phyloP scores from a whole-genome alignment of 2,888 invertebrate genomes.

The Metopia argyrocephala region DNA sequence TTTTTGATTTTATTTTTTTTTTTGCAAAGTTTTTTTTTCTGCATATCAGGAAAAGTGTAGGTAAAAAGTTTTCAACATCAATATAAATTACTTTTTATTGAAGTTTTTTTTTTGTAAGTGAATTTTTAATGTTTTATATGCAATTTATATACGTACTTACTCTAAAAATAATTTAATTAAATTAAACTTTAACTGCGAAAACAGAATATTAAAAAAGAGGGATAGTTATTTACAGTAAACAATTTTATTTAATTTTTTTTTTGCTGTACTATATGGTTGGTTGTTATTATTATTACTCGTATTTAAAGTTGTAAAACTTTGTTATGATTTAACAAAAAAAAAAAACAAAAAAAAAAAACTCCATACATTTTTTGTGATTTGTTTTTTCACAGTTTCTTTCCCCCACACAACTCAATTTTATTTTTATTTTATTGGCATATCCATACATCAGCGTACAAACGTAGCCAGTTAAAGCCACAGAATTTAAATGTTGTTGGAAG shows the following conservation, averaged over 20 bases:
- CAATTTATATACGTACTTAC: slow-evolving; percentile 19
- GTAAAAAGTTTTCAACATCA: slow-evolving; percentile 54
- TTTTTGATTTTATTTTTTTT: neutral
- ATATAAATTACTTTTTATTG: slow-evolving; percentile 57
- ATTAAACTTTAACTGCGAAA: slow-evolving; percentile 19
- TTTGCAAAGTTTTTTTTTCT: slow-evolving; percentile 13
- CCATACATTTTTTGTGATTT: too few relatives aligned
- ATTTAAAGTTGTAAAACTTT: slow-evolving; percentile 40
- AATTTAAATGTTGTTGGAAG: slow-evolving; percentile 31
- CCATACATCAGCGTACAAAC: slow-evolving; percentile 33
- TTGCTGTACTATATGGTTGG: neutral
- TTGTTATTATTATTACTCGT: slow-evolving; percentile 30
- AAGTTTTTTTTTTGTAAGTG: neutral
- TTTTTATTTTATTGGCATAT: slow-evolving; percentile 39
- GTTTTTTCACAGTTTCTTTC: slow-evolving; percentile 17
- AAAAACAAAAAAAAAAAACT: neutral
- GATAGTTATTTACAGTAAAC: slow-evolving; percentile 27
- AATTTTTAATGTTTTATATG: slow-evolving; percentile 33
- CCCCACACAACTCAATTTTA: neutral
- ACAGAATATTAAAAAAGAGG: slow-evolving; percentile 28
- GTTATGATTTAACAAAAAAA: slow-evolving; percentile 1
- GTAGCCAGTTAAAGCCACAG: slow-evolving; percentile 40
- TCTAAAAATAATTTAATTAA: neutral
- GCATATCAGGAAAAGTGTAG: slow-evolving; percentile 16
- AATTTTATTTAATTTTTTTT: neutral